Evolutionary conservation across 53 echinoderm and acorn worm genomes (phyloP), one percentile per base, ranked within the genome.

Genomic region (Holothuria leucospilota): DNA sequence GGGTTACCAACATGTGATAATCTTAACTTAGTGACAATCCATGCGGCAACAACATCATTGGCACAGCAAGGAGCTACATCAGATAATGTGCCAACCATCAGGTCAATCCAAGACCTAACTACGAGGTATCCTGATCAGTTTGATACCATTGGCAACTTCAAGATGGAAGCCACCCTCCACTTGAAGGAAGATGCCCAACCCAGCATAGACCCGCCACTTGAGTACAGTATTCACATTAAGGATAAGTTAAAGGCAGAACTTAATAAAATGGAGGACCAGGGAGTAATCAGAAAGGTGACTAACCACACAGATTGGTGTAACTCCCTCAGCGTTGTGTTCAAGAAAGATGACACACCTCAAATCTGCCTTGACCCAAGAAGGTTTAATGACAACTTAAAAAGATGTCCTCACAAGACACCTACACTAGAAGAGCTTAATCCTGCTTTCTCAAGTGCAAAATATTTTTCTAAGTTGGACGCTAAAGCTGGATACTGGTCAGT

Each of bases 401-500:
- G 90, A 20, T 78, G 73, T 8, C 90, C 94, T 40, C 87, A 18
- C n/a, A n/a, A n/a, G n/a, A n/a, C n/a, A n/a, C n/a, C n/a, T n/a
- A n/a, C n/a, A n/a, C n/a, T n/a, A n/a, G 92, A 94, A 46, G 90
- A 94, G 28, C 56, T 92, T 0, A 92, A 87, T 42, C 90, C 94
- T 0, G 81, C 56, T 26, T 92, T 92, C 38, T 58, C 92, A 5
- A 63, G 89, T 9, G 89, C 94, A 80, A 89, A 39, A n/a, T n/a
- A n/a, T n/a, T n/a, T n/a, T n/a, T n/a, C n/a, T n/a, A n/a, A n/a
- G n/a, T n/a, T n/a, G n/a, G 84, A 82, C 39, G 63, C 92, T 13
- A 92, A 95, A 29, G 88, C 92, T 42, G 92, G 90, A 8, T 92
- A 94, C 71, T 90, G 95, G 95, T 92, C 92, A 46, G 88, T 94